A percentile compares a stretch with the other conserved stretches of the same genome.
Conservation (phyloP, 2,113 vertebrate species). For the Puma concolor region DNA sequence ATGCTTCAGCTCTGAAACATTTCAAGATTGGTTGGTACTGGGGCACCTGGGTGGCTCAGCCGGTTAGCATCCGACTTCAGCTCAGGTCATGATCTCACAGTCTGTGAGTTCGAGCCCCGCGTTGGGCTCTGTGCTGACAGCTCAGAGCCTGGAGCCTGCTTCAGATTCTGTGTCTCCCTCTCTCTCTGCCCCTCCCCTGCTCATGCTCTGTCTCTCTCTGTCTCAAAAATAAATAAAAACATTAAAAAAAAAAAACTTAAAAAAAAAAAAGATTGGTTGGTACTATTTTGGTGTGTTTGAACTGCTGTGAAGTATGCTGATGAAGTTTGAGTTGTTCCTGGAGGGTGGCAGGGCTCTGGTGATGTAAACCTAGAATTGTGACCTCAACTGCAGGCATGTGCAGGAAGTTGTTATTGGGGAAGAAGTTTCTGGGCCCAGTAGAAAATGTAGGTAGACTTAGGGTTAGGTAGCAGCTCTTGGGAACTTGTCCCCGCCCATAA, state of each 20-base stretch:
- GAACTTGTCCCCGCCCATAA: slow-evolving; percentile 56
- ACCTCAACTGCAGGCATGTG: slow-evolving; percentile 59
- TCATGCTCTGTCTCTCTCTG: no score
- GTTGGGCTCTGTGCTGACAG: no score
- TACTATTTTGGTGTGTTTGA: background rate
- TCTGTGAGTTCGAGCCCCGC: no score
- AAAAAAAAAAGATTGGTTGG: background rate
- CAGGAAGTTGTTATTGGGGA: slow-evolving; percentile 6
- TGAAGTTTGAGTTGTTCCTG: slow-evolving; percentile 39
- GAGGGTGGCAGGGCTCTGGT: slow-evolving; percentile 50
- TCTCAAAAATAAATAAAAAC: no score
- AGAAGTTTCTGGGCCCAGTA: slow-evolving; percentile 57
- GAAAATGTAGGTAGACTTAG: slow-evolving; percentile 79
- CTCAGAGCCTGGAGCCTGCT: no score
- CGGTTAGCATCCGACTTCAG: no score
- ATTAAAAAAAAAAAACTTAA: no score
- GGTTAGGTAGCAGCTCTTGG: slow-evolving; percentile 53
- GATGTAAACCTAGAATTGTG: slow-evolving; percentile 79
- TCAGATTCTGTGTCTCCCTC: no score
- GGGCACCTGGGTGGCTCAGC: no score
- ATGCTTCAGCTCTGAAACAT: background rate
- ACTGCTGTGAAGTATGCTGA: slow-evolving; percentile 42
- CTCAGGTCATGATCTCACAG: no score
- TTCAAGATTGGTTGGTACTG: background rate
- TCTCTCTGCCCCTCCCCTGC: no score